Conservation (phyloP, 2,797 vertebrate species). For the Xenentodon cancila region DNA sequence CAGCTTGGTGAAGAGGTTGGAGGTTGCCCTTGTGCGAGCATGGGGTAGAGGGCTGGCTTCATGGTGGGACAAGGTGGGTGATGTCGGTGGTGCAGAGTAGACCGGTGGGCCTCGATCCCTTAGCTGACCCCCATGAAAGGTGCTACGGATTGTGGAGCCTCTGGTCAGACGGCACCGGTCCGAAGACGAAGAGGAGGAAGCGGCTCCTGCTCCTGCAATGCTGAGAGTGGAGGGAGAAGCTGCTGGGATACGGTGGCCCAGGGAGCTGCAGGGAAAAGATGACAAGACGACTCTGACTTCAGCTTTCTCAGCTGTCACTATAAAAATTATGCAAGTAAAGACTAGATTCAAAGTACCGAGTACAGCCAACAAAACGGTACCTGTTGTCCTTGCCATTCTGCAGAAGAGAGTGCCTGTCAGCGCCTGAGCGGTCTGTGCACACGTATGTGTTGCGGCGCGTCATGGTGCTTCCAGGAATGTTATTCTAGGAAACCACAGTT, state of each 20-base stretch:
- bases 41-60: constrained; percentile 86
- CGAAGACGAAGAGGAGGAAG: constrained; percentile 81
- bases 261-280: constrained; percentile 74
- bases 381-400: constrained; percentile 91
- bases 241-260: constrained; percentile 85
- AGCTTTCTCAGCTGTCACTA: too few species aligned
- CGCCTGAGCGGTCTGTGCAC: constrained; percentile 89
- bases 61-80: constrained; percentile 89
- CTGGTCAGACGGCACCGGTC: constrained; percentile 90
- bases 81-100: constrained; percentile 89
- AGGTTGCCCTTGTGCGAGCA: constrained; percentile 87
- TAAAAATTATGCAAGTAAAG: too few species aligned
- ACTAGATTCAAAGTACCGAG: too few species aligned
- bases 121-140: constrained; percentile 93
- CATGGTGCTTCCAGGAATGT: constrained; percentile 92
- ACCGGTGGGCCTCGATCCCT: constrained; percentile 86
- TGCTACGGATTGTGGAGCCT: constrained; percentile 91
- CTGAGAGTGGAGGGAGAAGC: constrained; percentile 92
- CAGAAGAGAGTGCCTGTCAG: constrained; percentile 89
- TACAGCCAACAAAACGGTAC: too few species aligned
- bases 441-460: constrained; percentile 93
- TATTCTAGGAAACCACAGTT: constrained; percentile 79
- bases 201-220: constrained; percentile 84
- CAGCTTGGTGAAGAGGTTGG: constrained; percentile 96
- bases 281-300: too few species aligned